Conservation (phyloP, 2,113 vertebrate species). For the Illadopsis cleaveri region DNA sequence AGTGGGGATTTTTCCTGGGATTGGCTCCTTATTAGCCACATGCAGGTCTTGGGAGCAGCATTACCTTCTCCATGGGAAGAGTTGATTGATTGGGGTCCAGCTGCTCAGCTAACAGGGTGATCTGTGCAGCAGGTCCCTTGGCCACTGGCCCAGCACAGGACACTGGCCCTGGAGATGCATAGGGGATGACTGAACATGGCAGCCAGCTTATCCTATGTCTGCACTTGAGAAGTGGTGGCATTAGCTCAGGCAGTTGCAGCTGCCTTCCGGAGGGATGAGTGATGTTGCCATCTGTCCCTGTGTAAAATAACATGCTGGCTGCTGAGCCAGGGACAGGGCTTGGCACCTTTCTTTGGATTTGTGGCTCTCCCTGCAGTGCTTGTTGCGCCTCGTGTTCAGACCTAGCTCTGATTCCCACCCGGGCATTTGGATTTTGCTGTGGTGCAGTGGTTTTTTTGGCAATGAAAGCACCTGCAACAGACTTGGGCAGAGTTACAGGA, state of each 20-base stretch:
- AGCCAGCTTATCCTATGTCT: rapidly evolving
- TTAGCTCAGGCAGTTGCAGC: neutral
- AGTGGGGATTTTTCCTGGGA: neutral
- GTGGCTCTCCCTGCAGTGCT: neutral
- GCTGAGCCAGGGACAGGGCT: neutral
- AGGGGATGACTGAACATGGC: neutral
- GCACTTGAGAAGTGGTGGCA: neutral
- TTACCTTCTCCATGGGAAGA: neutral
- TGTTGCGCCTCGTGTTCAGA: neutral
- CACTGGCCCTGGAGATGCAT: neutral
- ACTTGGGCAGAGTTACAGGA: neutral
- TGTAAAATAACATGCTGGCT: neutral
- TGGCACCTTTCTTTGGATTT: neutral
- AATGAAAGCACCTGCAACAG: neutral
- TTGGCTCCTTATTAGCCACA: neutral
- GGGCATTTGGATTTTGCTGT: neutral
- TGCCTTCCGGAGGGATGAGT: neutral
- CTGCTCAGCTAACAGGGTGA: neutral
- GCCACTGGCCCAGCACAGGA: neutral
- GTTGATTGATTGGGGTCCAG: rapidly evolving
- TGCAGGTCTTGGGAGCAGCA: rapidly evolving
- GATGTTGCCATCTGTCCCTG: neutral
- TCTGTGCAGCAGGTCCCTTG: neutral
- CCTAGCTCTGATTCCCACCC: neutral
- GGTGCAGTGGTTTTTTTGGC: neutral